Percentiles rank a stretch among this genome's conserved stretches.
Evolutionary conservation across 2,888 invertebrate species (phyloP).

Genomic region (Mongoloraphidia duomilia): DNA sequence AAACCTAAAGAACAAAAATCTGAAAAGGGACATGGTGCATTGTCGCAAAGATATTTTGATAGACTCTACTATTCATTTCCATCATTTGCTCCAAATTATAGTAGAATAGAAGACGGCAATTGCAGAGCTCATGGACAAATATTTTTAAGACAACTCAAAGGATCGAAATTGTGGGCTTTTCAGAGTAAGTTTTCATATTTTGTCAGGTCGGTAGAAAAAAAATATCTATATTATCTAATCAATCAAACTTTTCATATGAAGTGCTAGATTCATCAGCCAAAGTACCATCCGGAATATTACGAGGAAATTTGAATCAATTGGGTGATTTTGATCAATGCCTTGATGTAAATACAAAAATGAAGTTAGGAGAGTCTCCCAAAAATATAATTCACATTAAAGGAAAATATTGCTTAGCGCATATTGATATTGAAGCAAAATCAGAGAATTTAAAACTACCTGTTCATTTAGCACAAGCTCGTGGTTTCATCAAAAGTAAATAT

Average conservation of each 20-base stretch:
- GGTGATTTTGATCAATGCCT: slow-evolving; percentile 59
- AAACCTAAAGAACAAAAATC: too few relatives aligned
- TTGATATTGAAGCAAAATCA: slow-evolving; percentile 44
- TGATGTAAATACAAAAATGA: slow-evolving; percentile 37
- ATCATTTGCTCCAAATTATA: slow-evolving; percentile 53
- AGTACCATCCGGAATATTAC: slow-evolving; percentile 49
- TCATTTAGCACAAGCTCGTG: slow-evolving; percentile 47
- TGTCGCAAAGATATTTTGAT: slow-evolving; percentile 1
- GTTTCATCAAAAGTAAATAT: slow-evolving; percentile 45
- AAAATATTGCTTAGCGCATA: slow-evolving; percentile 50
- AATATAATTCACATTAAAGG: slow-evolving; percentile 48
- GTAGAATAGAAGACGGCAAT: slow-evolving; percentile 44
- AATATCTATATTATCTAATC: not conserved
- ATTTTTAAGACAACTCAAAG: slow-evolving; percentile 49
- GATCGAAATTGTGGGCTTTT: slow-evolving; percentile 54
- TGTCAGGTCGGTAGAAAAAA: not conserved
- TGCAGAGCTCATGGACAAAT: slow-evolving; percentile 56
- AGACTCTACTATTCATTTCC: slow-evolving; percentile 28
- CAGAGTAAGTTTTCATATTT: slow-evolving; percentile 42
- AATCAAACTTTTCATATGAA: slow-evolving; percentile 18
- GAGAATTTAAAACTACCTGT: slow-evolving; percentile 45
- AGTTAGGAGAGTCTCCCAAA: slow-evolving; percentile 41
- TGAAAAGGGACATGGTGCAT: not conserved
- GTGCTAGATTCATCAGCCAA: slow-evolving; percentile 62
- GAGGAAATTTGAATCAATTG: slow-evolving; percentile 55